Base-by-base conservation (phyloP, 2,797 vertebrate genomes). In the Tadarida brasiliensis region DNA sequence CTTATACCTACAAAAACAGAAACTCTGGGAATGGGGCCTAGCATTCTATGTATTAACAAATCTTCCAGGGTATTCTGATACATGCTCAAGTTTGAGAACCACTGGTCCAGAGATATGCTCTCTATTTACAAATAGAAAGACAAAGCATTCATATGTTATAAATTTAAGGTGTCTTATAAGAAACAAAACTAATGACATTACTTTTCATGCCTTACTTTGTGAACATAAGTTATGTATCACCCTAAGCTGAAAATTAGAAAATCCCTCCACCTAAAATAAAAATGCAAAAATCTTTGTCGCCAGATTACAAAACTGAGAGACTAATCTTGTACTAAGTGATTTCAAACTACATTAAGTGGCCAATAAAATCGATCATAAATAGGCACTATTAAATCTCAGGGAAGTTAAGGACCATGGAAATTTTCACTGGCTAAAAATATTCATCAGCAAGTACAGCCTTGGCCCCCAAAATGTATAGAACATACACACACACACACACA, bases 321-420 rank as follows among this genome's bases (percentile, higher is more conserved):
- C 56, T 65, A 85, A 91, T 93, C 78, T 87, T 93, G 56, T 74
- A 74, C 24, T 91, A 88, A 93, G 35, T 88, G 67, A 91, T 91
- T 83, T 90, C 35, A 77, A 88, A 74, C 26, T 74, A 44, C 15
- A 63, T 83, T 85, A 93, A 88, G n/a, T 76, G 73, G 28, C 15
- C 51, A 94, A 84, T 96, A 84, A 90, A 96, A 85, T 74, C 30
- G 87, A 93, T 71, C 65, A 68, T 85, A 91, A 63, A 51, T 35
- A 84, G 35, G 7, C 10, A 85, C 71, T 91, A 87, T 82, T 83
- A 92, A 70, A 73, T 87, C n/a, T 83, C 35, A 76, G 28, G 57
- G 33, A 92, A 20, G 2, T 87, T 15, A 76, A 95, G 5, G 20
- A 3, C 22, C 87, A 14, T 90, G 71, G 33, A 95, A 82, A 87